Percentiles rank a stretch among this genome's conserved stretches.
phyloP scores from a whole-genome alignment of 1,140 invertebrate genomes.

The Saxidomus purpurata region DNA sequence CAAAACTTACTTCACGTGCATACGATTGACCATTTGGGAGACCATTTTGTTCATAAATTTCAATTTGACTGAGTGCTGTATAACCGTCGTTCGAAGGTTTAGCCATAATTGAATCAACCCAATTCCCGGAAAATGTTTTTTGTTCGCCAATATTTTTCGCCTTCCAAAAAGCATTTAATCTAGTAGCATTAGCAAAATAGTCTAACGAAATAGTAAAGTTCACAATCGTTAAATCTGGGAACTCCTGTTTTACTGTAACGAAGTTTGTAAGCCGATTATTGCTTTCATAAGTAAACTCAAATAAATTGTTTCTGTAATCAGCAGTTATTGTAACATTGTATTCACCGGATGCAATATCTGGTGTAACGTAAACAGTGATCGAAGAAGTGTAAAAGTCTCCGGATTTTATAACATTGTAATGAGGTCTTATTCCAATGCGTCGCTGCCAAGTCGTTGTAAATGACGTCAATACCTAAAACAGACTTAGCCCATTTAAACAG shows the following conservation, averaged over 20 bases:
- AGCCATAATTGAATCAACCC: not conserved
- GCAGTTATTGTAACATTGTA: not conserved
- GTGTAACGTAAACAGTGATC: not conserved
- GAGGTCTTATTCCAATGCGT: not conserved
- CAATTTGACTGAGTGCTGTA: not conserved
- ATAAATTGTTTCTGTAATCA: constrained; percentile 6
- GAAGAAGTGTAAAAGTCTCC: not conserved
- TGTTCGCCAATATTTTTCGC: constrained; percentile 3
- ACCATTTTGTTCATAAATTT: not conserved
- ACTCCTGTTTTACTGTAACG: not conserved
- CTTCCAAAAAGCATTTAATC: not conserved
- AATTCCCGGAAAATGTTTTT: not conserved
- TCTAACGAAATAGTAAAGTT: not conserved
- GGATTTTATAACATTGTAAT: not conserved
- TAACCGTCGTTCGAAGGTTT: not conserved
- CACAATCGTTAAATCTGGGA: constrained; percentile 17
- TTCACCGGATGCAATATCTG: not conserved
- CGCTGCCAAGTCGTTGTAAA: not conserved
- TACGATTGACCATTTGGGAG: not conserved
- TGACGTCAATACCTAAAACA: not conserved
- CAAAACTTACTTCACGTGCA: not conserved
- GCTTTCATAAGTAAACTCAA: constrained; percentile 6
- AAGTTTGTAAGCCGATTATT: not conserved
- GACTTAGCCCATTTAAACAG: not conserved
- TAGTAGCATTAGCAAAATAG: not conserved